Evolutionary conservation across 2,888 invertebrate species (phyloP).

Genomic region (Drosophila rubida): DNA sequence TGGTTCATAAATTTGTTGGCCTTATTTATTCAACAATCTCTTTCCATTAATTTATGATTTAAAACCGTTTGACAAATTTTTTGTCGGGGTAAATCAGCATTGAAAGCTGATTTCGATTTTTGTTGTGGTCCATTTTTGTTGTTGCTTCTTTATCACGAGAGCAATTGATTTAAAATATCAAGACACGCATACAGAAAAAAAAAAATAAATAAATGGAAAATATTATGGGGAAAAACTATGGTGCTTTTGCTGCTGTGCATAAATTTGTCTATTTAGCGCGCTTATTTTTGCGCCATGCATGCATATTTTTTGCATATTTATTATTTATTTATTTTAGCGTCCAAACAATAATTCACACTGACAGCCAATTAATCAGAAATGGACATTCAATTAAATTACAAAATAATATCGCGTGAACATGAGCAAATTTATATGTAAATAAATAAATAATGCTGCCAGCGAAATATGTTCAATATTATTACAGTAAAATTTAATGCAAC

Average conservation of each 20-base stretch:
- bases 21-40: slow-evolving; percentile 16
- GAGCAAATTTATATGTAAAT: slow-evolving; percentile 33
- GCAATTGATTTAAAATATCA: slow-evolving; percentile 41
- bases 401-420: slow-evolving; percentile 58
- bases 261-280: slow-evolving; percentile 60
- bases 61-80: slow-evolving; percentile 38
- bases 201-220: slow-evolving; percentile 17
- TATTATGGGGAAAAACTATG: slow-evolving; percentile 22
- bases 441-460: slow-evolving; percentile 53
- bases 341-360: slow-evolving; percentile 71
- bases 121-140: background rate
- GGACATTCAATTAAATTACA: slow-evolving; percentile 79
- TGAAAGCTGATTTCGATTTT: slow-evolving; percentile 8
- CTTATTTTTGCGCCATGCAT: slow-evolving; percentile 42
- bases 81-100: slow-evolving; percentile 8
- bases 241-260: slow-evolving; percentile 57
- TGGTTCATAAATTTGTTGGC: background rate
- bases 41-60: slow-evolving; percentile 40
- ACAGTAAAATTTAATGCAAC: slow-evolving; percentile 60
- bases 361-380: slow-evolving; percentile 79
- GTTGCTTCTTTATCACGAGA: slow-evolving; percentile 49
- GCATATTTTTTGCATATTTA: slow-evolving; percentile 74
- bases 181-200: slow-evolving; percentile 15
- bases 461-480: slow-evolving; percentile 62
- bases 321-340: slow-evolving; percentile 73